Evolutionary conservation across 2,797 vertebrate species (phyloP).

Genomic region (Chaetophractus vellerosus): DNA sequence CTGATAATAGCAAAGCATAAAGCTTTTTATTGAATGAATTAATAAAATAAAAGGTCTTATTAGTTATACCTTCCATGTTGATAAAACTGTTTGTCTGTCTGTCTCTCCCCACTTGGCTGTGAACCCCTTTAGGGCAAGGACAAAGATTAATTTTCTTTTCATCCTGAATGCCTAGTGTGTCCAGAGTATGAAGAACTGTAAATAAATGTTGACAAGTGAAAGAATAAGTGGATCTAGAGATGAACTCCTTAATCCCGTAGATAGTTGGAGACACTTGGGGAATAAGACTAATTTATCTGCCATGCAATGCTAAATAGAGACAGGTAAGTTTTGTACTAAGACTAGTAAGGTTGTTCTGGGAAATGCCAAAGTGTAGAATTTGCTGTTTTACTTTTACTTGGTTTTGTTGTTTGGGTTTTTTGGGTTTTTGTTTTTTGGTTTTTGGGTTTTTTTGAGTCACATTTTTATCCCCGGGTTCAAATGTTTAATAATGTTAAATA

Average conservation of each 20-base stretch:
- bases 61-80: background rate
- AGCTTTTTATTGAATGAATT: background rate
- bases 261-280: background rate
- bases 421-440: background rate
- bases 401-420: background rate
- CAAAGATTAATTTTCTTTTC: background rate
- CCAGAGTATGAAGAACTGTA: background rate
- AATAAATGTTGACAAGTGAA: background rate
- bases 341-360: background rate
- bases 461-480: background rate
- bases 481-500: background rate
- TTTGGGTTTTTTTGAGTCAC: background rate
- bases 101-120: background rate
- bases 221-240: background rate
- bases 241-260: background rate
- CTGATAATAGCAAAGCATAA: background rate
- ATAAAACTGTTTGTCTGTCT: background rate
- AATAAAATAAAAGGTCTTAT: background rate
- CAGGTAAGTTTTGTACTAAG: accelerated
- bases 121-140: background rate
- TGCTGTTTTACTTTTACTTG: background rate
- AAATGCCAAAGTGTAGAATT: background rate
- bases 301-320: accelerated
- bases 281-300: background rate
- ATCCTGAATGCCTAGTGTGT: background rate